Evolutionary conservation across 2,113 vertebrate species (phyloP), one percentile per base, ranked within the genome.

Genomic region (Rafetus swinhoei): DNA sequence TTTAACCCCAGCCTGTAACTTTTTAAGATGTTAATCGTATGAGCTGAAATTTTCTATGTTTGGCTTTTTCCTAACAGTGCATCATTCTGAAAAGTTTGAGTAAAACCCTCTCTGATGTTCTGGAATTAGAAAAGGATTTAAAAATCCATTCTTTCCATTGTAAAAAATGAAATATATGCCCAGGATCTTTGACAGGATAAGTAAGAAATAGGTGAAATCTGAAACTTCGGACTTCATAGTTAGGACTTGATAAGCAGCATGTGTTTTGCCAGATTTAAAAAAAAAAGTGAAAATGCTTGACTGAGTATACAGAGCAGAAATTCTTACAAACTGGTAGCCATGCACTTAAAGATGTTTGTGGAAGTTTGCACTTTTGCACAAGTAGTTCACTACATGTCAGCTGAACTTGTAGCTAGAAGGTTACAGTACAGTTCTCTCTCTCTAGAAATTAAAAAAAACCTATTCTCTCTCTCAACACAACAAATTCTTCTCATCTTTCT

Each of bases 401-500:
- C 14, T 24, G 19, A 9, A n/a, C 1, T 25, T 45, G 19, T 10
- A 59, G 45, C 19, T 7, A 35, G 50, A 82, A 81, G 22, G 27
- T 9, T 59, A 65, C 54, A 81, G 24, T 55, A 25, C 1, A 1
- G 5, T 4, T 84, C 8, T 24, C 9, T 0, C 0, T 0, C 6
- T 0, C 0, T 0, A 45, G 35, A 55, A 79, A 53, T 69, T n/a
- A 55, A 1, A 65, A 72, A 81, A 35, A 35, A 5, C 62, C 25
- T 15, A 25, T 50, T 25, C 52, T 18, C 81, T 27, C 77, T 25
- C 35, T 79, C 50, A 2, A 29, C 27, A 52, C 11, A 56, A 11
- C n/a, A 18, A 12, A 3, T 82, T 86, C 27, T 59, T 93, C 57
- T 80, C 57, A 24, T 7, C 35, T 86, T 24, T 81, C n/a, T 27